Base-by-base conservation (phyloP, 2,888 invertebrate genomes). In the Zootermopsis nevadensis region DNA sequence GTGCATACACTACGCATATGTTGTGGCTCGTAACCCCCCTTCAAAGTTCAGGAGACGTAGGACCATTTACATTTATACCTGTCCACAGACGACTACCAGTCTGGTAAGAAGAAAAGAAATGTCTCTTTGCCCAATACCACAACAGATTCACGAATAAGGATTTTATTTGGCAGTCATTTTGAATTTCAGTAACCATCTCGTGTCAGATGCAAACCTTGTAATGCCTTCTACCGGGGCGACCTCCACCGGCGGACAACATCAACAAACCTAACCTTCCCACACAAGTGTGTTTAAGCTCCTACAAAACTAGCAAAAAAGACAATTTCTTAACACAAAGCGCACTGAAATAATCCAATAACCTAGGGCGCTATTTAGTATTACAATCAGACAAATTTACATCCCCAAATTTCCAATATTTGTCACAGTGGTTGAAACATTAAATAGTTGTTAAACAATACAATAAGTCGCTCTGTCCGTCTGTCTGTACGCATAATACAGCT, bases 61-160 rank as follows among this genome's bases (percentile, higher is more conserved):
- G n/a, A n/a, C 69, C 69, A 42, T 72, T 38, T 19, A 19, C 48
- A 48, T 53, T 53, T 38, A 74, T 72, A 53, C 81, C 81, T 24
- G 53, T 24, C 27, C 53, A 24, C 72, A 72, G 53, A 48, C 31
- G 53, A 31, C 31, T 30, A 53, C 31, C 27, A n/a, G 31, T 53
- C 38, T 69, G 12, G 77, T 69, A 79, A 42, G 77, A 55, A 53
- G 35, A 77, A 76, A 42, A 35, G 53, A n/a, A 83, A 83, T 83
- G 81, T 60, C 66, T 53, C 67, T 83, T 66, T 83, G 81, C 81
- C 83, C 81, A 83, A 83, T 83, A 81, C 66, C 77, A 74, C 48
- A 67, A 31, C 83, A 80, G 74, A 77, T 83, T 76, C 80, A 74
- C 48, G 72, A 83, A 77, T 83, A 82, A 83, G 82, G 83, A 82